Evolutionary conservation across 2,888 invertebrate species (phyloP).

Genomic region (Mythimna vitellina): DNA sequence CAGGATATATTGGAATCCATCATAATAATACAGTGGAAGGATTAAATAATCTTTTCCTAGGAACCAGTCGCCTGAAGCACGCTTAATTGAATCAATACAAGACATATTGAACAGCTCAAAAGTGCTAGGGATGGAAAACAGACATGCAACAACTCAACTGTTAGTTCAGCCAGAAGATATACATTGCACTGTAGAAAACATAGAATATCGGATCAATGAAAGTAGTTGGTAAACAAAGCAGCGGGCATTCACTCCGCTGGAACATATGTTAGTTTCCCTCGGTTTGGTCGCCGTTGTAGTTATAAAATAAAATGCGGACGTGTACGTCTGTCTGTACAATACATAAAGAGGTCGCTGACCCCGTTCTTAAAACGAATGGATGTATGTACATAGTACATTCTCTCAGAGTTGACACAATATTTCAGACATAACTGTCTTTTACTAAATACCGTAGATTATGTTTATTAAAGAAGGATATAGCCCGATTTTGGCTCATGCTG

Average conservation of each 20-base stretch:
- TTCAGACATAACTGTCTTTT: slow-evolving; percentile 41
- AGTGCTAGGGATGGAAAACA: slow-evolving; percentile 21
- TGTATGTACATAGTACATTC: slow-evolving; percentile 63
- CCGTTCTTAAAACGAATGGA: slow-evolving; percentile 74
- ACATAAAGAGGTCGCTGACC: slow-evolving; percentile 85
- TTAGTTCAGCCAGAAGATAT: slow-evolving; percentile 21
- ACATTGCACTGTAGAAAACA: slow-evolving; percentile 31
- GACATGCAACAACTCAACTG: slow-evolving; percentile 32
- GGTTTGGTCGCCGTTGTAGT: slow-evolving; percentile 72
- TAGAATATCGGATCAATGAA: slow-evolving; percentile 64
- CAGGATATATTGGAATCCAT: not conserved
- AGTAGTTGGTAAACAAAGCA: slow-evolving; percentile 74
- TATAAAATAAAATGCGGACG: slow-evolving; percentile 85
- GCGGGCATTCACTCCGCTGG: slow-evolving; percentile 76
- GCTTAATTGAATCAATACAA: slow-evolving; percentile 12
- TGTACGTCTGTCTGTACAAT: slow-evolving; percentile 81
- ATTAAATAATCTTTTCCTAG: not conserved
- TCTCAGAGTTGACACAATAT: slow-evolving; percentile 64
- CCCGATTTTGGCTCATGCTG: slow-evolving; percentile 1
- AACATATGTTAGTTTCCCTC: slow-evolving; percentile 76
- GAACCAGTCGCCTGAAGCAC: not conserved
- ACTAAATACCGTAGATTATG: slow-evolving; percentile 28
- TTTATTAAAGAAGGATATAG: slow-evolving; percentile 14
- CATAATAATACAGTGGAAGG: not conserved
- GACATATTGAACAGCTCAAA: slow-evolving; percentile 11